A percentile compares a stretch with the other conserved stretches of the same genome.
phyloP scores from a whole-genome alignment of 2,888 invertebrate genomes.

The Xestia ashworthii region DNA sequence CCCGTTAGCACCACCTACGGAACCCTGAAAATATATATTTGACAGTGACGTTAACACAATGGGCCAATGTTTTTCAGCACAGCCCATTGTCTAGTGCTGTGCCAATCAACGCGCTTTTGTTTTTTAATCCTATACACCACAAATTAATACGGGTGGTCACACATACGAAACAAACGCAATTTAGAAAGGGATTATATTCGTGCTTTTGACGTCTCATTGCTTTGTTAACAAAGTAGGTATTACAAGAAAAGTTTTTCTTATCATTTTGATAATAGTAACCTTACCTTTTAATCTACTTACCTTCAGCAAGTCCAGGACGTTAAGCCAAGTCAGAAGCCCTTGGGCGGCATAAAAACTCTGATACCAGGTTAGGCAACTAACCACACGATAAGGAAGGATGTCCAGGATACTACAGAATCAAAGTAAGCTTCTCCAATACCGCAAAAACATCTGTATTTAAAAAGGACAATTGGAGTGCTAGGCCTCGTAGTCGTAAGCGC shows the following conservation, averaged over 20 bases:
- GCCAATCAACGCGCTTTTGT: slow-evolving; percentile 50
- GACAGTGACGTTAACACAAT: slow-evolving; percentile 45
- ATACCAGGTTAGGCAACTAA: no score
- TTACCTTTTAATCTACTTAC: no score
- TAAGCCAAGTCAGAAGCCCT: no score
- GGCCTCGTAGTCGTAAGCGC: neutral
- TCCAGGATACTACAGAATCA: no score
- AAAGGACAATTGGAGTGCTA: no score
- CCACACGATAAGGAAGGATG: no score
- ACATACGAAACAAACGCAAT: slow-evolving; percentile 32
- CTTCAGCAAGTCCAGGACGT: no score
- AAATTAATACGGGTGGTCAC: slow-evolving; percentile 39
- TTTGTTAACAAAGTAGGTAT: neutral
- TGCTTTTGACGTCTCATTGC: slow-evolving; percentile 6
- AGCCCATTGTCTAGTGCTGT: slow-evolving; percentile 36
- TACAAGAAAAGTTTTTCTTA: neutral
- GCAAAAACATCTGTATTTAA: no score
- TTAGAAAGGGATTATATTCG: slow-evolving; percentile 31
- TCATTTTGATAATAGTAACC: neutral
- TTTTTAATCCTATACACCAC: slow-evolving; percentile 45
- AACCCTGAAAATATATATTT: slow-evolving; percentile 26
- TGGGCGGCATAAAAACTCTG: no score
- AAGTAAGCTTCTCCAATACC: no score
- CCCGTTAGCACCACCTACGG: neutral
- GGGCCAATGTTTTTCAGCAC: slow-evolving; percentile 30